Evolutionary conservation across 2,113 vertebrate genomes (phyloP), one percentile per base, ranked within the genome.

Genomic region (Strix uralensis): DNA sequence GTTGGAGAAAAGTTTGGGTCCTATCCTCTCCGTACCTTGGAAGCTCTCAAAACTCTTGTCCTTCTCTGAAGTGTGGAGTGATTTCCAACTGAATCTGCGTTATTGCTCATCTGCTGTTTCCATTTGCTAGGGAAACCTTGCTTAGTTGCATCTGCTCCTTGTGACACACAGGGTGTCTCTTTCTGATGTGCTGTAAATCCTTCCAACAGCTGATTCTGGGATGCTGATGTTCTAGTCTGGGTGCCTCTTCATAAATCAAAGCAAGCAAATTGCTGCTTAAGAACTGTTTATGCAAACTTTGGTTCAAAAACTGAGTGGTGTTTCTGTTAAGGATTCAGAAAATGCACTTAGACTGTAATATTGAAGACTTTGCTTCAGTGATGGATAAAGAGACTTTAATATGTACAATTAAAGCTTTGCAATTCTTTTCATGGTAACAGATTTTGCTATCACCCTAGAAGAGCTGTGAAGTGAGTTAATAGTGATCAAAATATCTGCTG

Each of bases 401-500:
- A 18, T 69, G 22, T 81, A 94, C 63, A 94, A 61, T 92, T 95
- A 93, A 93, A 81, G 4, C 77, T 87, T 96, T 30, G 46, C 29
- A 63, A 59, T 96, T 92, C 81, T 94, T 92, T 90, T 94, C 8
- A 13, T 54, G 51, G 75, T 88, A 94, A 44, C 86, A 81, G 74
- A 67, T 47, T 95, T 14, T 89, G 81, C 79, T 93, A 55, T 78
- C 80, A 81, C 73, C 27, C 55, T 57, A n/a, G 0, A 1, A 86
- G 83, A 96, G 61, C 49, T 85, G 69, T 92, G 84, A 96, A 96
- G 84, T 69, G 63, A 81, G 23, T 55, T 94, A 86, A 61, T 44
- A 94, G 85, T 42, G 63, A 95, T 96, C 77, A 96, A 97, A 95
- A 91, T 70, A 73, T 55, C 67, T 81, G 1, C 81, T 77, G 34